A percentile compares a stretch with the other conserved stretches of the same genome.
Evolutionary conservation across 2,888 invertebrate species (phyloP).

Genomic region (Luperina testacea): DNA sequence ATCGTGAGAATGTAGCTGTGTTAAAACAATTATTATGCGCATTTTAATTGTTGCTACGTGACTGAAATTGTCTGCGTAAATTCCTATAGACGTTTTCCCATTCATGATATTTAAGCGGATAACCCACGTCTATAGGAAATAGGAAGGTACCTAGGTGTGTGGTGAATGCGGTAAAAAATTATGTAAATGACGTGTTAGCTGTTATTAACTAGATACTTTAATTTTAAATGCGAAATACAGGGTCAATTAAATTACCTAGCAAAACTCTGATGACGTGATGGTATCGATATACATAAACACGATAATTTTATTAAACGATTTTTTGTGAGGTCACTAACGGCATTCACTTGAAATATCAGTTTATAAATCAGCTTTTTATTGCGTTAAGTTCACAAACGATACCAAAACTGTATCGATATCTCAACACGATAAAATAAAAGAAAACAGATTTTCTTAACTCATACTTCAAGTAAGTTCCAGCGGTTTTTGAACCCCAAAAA

Average conservation of each 20-base stretch:
- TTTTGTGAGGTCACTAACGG: too few relatives aligned
- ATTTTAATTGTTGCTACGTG: neutral
- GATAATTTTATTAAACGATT: too few relatives aligned
- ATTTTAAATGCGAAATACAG: neutral
- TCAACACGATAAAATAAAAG: neutral
- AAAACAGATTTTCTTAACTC: neutral
- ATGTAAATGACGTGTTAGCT: neutral
- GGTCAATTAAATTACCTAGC: too few relatives aligned
- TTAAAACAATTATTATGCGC: neutral
- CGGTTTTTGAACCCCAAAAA: neutral
- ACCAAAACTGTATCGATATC: neutral
- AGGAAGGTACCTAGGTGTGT: neutral
- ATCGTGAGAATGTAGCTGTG: neutral
- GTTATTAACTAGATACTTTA: neutral
- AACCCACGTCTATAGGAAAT: neutral
- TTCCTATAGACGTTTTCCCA: neutral
- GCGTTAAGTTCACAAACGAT: too few relatives aligned
- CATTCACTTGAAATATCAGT: too few relatives aligned
- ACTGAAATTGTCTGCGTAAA: neutral
- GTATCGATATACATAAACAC: too few relatives aligned
- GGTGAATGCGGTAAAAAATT: neutral
- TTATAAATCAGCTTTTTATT: too few relatives aligned
- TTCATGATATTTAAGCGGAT: neutral
- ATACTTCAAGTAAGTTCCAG: neutral
- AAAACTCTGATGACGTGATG: too few relatives aligned